phyloP scores from a whole-genome alignment of 2,113 vertebrate species.

The Meleagris gallopavo region DNA sequence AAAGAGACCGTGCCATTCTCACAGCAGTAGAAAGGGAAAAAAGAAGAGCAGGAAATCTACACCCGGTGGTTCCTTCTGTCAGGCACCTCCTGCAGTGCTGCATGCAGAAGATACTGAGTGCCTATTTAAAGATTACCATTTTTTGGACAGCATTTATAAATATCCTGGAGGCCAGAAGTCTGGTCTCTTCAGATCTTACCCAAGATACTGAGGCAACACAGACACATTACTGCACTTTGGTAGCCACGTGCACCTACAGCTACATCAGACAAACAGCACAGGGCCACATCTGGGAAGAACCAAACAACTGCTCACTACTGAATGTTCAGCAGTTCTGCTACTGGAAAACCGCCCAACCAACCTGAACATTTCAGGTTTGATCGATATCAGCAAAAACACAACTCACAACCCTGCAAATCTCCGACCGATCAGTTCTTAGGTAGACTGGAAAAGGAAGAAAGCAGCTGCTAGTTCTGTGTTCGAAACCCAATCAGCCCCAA shows the following conservation, averaged over 20 bases:
- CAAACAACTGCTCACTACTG: not conserved
- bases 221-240: not conserved
- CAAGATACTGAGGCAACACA: not conserved
- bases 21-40: not conserved
- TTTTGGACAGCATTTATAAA: not conserved
- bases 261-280: not conserved
- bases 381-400: not conserved
- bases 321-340: not conserved
- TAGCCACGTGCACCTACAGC: not conserved
- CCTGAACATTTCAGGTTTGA: not conserved
- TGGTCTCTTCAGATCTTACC: not conserved
- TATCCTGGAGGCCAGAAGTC: not conserved
- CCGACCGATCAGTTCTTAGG: not conserved
- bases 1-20: not conserved
- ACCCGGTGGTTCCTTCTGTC: not conserved
- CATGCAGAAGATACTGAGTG: not conserved
- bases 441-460: not conserved
- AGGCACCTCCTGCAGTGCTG: not conserved
- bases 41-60: not conserved
- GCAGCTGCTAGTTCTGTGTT: not conserved
- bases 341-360: not conserved
- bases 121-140: not conserved
- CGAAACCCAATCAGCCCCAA: not conserved
- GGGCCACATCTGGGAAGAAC: not conserved
- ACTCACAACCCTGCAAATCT: not conserved